phyloP scores from a whole-genome alignment of 2,797 vertebrate species.

The Allobates femoralis region DNA sequence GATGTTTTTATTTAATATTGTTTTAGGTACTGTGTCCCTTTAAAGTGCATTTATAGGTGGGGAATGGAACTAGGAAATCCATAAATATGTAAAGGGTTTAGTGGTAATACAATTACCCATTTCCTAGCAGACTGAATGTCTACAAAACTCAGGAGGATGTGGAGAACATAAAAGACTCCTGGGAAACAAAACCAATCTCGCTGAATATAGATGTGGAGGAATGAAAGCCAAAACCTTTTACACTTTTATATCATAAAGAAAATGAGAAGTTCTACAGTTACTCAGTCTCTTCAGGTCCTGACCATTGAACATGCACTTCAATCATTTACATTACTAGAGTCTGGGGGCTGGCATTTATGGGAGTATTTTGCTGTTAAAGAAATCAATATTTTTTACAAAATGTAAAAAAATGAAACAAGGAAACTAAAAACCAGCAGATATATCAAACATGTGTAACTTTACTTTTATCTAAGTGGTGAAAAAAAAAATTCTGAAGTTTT shows the following conservation, averaged over 20 bases:
- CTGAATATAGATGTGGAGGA: not conserved
- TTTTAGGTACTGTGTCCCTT: not conserved
- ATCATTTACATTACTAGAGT: not conserved
- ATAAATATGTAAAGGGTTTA: constrained; percentile 2
- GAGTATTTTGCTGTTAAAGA: not conserved
- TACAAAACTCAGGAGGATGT: not conserved
- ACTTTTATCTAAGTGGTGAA: too few species aligned
- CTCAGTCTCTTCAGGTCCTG: not conserved
- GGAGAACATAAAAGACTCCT: not conserved
- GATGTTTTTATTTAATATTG: not conserved
- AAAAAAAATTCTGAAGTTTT: too few species aligned
- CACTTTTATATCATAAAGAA: too few species aligned
- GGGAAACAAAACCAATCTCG: constrained; percentile 2
- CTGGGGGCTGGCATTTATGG: not conserved
- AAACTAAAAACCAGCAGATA: too few species aligned
- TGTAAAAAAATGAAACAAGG: too few species aligned
- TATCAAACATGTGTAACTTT: too few species aligned
- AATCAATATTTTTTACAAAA: not conserved
- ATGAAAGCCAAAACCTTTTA: not conserved
- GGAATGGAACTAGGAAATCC: not conserved
- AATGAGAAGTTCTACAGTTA: not conserved
- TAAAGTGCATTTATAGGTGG: not conserved
- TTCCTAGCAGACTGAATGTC: constrained; percentile 14
- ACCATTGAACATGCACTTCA: not conserved
- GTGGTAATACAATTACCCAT: not conserved